Evolutionary conservation across 1,140 invertebrate species (phyloP).

Genomic region (Temnothorax nylanderi): DNA sequence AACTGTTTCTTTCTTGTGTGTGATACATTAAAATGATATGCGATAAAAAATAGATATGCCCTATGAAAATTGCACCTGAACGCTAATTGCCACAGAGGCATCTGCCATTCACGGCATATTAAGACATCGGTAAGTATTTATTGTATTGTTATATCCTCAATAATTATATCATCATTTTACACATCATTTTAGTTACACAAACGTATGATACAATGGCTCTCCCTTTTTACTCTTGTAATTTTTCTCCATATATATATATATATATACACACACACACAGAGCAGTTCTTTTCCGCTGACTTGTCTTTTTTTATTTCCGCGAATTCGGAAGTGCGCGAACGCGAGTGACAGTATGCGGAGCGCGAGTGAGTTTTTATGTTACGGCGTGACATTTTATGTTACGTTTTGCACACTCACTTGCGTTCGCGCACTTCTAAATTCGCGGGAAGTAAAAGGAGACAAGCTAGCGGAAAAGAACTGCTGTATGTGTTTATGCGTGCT

Average conservation of each 20-base stretch:
- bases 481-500: background rate
- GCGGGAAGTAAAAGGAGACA: no score
- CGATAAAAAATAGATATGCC: background rate
- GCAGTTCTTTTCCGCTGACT: no score
- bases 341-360: no score
- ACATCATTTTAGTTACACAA: slow-evolving; percentile 77
- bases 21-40: slow-evolving; percentile 17
- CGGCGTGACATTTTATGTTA: no score
- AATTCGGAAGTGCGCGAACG: no score
- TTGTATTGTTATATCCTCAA: slow-evolving; percentile 77
- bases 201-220: slow-evolving; percentile 76
- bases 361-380: no score
- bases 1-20: background rate
- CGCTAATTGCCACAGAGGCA: slow-evolving; percentile 56
- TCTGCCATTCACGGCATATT: slow-evolving; percentile 68
- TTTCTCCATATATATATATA: background rate
- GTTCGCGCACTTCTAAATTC: no score
- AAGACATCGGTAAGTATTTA: slow-evolving; percentile 79
- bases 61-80: background rate
- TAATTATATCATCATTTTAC: slow-evolving; percentile 71
- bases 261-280: slow-evolving; percentile 11
- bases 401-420: no score
- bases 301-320: no score
- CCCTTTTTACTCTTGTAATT: slow-evolving; percentile 61
- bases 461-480: no score